These are phyloP conservation scores for Chesias legatella DNA, from an alignment of 2,888 invertebrate genomes.

Conservation along the genomic window DNA sequence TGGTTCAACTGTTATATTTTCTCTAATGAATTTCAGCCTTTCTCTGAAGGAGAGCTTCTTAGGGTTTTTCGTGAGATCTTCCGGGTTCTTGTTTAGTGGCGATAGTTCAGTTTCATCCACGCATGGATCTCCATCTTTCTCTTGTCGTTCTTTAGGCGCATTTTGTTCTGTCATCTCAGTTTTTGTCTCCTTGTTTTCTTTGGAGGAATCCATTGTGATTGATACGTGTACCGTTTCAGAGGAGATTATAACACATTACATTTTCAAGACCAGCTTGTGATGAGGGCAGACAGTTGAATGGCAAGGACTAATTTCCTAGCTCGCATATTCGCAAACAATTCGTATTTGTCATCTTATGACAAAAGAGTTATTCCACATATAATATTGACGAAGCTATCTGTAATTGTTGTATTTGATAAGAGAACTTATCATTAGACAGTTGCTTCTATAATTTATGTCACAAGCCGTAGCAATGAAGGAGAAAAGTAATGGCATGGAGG, in stretches of 20 bases:
- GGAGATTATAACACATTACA: background rate
- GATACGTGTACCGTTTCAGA: too few relatives aligned
- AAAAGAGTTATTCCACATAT: constrained; percentile 40
- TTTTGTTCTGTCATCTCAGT: constrained; percentile 6
- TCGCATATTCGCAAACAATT: constrained; percentile 24
- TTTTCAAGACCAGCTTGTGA: background rate
- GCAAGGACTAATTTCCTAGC: constrained; percentile 25
- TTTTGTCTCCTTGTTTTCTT: background rate
- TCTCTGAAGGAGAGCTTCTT: constrained; percentile 48
- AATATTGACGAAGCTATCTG: constrained; percentile 49
- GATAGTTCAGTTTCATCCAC: constrained; percentile 39
- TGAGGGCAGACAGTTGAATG: constrained; percentile 27
- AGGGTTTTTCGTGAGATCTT: constrained; percentile 29
- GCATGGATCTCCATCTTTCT: constrained; percentile 23
- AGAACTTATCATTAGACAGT: constrained; percentile 21
- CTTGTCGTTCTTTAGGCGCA: constrained; percentile 14
- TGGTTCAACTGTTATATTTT: constrained; percentile 86
- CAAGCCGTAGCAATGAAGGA: constrained; percentile 1
- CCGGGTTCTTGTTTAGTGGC: constrained; percentile 44
- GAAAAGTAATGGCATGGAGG: too few relatives aligned
- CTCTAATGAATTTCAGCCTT: constrained; percentile 58
- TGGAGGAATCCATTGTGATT: constrained; percentile 6
- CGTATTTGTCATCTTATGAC: constrained; percentile 25
- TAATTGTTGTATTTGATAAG: constrained; percentile 41
- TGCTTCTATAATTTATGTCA: constrained; percentile 8